These are phyloP conservation scores for Cordilura impudica DNA, from an alignment of 2,888 invertebrate genomes.

Conservation along the genomic window DNA sequence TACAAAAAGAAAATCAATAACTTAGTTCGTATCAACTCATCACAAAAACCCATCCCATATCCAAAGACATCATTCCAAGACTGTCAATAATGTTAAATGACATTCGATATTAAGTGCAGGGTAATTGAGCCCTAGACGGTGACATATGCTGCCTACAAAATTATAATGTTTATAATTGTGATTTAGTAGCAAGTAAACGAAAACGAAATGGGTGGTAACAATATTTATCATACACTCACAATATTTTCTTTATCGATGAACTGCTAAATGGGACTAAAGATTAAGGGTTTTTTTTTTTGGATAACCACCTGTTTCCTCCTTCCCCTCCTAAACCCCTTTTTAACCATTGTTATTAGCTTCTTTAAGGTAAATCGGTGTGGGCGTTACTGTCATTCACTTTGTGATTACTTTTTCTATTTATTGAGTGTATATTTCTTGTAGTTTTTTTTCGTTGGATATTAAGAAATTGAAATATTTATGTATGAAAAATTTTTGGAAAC, in stretches of 20 bases:
- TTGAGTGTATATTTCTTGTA: background rate
- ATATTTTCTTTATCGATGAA: background rate
- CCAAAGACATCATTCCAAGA: background rate
- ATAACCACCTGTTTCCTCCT: background rate
- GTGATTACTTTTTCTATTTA: constrained; percentile 28
- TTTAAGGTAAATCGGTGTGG: constrained; percentile 7
- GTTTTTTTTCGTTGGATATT: background rate
- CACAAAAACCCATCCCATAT: background rate
- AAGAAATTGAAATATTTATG: background rate
- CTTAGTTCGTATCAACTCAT: background rate
- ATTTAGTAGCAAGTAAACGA: constrained; percentile 23
- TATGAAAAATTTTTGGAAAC: constrained; percentile 22
- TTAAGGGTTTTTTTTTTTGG: background rate
- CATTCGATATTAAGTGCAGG: constrained; percentile 1
- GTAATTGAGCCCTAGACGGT: constrained; percentile 41
- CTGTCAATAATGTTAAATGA: constrained; percentile 45
- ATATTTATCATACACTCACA: constrained; percentile 20
- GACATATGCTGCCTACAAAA: constrained; percentile 30
- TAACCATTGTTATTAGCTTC: background rate
- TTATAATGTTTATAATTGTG: constrained; percentile 42
- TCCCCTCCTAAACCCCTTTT: background rate
- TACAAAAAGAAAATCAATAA: constrained; percentile 16
- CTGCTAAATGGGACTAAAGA: background rate
- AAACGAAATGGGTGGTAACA: constrained; percentile 33
- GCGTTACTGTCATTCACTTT: constrained; percentile 27